Conservation (phyloP, 1,140 invertebrate species). For the Drosophila watanabei region DNA sequence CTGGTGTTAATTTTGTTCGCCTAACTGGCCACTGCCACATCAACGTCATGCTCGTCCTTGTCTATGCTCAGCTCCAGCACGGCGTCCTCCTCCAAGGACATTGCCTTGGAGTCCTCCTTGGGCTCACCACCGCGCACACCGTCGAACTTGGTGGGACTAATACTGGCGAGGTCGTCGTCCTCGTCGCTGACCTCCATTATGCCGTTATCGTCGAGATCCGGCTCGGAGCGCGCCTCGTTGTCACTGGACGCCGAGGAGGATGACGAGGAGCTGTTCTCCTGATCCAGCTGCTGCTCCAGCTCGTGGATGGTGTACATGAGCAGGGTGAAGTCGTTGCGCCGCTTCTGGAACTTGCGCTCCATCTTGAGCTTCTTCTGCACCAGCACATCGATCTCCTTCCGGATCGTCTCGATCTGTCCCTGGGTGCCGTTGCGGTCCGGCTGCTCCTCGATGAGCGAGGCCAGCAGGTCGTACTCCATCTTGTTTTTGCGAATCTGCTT, state of each 20-base stretch:
- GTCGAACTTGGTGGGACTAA: conserved; percentile 59
- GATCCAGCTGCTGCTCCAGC: conserved; percentile 90
- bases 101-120: conserved; percentile 73
- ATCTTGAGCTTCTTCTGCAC: conserved; percentile 90
- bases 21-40: conserved; percentile 63
- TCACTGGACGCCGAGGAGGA: conserved; percentile 51
- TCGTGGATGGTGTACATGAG: conserved; percentile 93
- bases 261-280: conserved; percentile 86
- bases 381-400: conserved; percentile 90
- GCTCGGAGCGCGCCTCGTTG: conserved; percentile 41
- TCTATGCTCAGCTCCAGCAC: conserved; percentile 79
- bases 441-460: conserved; percentile 95
- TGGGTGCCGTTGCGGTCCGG: conserved; percentile 95
- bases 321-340: conserved; percentile 95
- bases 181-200: conserved; percentile 81
- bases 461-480: conserved; percentile 96
- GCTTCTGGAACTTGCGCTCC: conserved; percentile 91
- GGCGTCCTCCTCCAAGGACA: conserved; percentile 82
- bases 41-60: conserved; percentile 76
- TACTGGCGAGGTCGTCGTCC: conserved; percentile 64
- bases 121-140: conserved; percentile 23
- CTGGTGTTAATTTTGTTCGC: not conserved
- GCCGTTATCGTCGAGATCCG: conserved; percentile 58
- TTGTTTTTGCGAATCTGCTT: conserved; percentile 95
- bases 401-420: conserved; percentile 90